Evolutionary conservation across 2,888 invertebrate species (phyloP), one percentile per base, ranked within the genome.

Genomic region (Enchytraeus crypticus): DNA sequence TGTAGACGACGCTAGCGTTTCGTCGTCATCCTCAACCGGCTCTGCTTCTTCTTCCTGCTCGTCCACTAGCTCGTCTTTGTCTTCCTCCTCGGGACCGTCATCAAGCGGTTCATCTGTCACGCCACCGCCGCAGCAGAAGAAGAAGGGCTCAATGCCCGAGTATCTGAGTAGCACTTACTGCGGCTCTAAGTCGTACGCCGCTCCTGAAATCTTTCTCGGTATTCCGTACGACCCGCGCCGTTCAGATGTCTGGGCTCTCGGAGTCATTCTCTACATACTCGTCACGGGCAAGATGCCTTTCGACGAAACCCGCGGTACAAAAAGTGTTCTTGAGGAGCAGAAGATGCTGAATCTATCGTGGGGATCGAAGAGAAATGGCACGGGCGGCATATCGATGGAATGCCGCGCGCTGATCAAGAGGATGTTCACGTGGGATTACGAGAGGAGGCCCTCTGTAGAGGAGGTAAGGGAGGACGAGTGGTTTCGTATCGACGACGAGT

Each of bases 101-200:
- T n/a, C n/a, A n/a, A n/a, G n/a, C n/a, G n/a, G n/a, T n/a, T n/a
- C n/a, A n/a, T n/a, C n/a, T n/a, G n/a, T n/a, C n/a, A n/a, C n/a
- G n/a, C n/a, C n/a, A n/a, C n/a, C n/a, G n/a, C n/a, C n/a, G n/a
- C n/a, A n/a, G n/a, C n/a, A n/a, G 77, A 47, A 47, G 26, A 23
- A 47, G 21, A 23, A 18, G 49, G 18, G 18, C 18, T 21, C 26
- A 33, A 53, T 66, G 63, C 71, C 71, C 32, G 72, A 72, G 57
- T 68, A 71, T 18, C 70, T 82, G 43, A 76, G 81, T 63, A 73
- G 73, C 51, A 82, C 82, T 1, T 82, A 80, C 68, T 82, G 82
- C 69, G 82, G 82, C 18, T 80, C 80, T 38, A 82, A 82, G 57
- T 75, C 82, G 14, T 82, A 82, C 70, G 77, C 77, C 1, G 75